Percentiles rank a stretch among this genome's conserved stretches.
Evolutionary conservation across 2,888 invertebrate species (phyloP).

Genomic region (Calephelis perditalis): DNA sequence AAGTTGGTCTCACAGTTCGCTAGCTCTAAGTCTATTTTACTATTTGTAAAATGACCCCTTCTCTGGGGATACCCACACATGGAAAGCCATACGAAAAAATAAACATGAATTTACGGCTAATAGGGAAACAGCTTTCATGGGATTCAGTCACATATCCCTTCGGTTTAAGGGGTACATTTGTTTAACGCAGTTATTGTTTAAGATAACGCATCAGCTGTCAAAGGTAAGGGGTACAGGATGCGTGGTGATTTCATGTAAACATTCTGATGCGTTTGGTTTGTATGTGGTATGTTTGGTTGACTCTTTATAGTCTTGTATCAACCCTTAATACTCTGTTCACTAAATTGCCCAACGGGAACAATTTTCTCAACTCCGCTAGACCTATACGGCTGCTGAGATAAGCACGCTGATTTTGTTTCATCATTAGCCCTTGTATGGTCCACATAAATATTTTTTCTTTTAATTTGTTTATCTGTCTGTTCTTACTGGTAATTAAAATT

Average conservation of each 20-base stretch:
- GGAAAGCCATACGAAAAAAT: slow-evolving; percentile 38
- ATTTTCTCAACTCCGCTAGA: no score
- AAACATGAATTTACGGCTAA: slow-evolving; percentile 44
- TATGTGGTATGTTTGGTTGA: slow-evolving; percentile 7
- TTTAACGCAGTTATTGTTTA: slow-evolving; percentile 27
- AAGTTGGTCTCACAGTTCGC: no score
- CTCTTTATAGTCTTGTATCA: no score
- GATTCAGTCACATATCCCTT: slow-evolving; percentile 25
- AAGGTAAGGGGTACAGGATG: slow-evolving; percentile 40
- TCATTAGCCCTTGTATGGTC: no score
- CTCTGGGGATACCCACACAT: slow-evolving; percentile 33
- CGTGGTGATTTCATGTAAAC: slow-evolving; percentile 39
- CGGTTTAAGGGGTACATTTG: slow-evolving; percentile 18
- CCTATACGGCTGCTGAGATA: no score
- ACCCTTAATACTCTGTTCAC: no score
- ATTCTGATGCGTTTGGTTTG: slow-evolving; percentile 26
- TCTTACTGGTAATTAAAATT: no score
- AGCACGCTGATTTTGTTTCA: no score
- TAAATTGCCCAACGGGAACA: no score
- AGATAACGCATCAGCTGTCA: slow-evolving; percentile 48
- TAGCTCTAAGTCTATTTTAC: slow-evolving; percentile 22
- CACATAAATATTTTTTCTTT: no score
- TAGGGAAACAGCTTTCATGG: slow-evolving; percentile 30
- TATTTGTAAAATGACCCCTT: slow-evolving; percentile 46
- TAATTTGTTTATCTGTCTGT: no score